These are phyloP conservation scores for Andrena trimmerana DNA, from an alignment of 2,888 invertebrate genomes.

Conservation along the genomic window DNA sequence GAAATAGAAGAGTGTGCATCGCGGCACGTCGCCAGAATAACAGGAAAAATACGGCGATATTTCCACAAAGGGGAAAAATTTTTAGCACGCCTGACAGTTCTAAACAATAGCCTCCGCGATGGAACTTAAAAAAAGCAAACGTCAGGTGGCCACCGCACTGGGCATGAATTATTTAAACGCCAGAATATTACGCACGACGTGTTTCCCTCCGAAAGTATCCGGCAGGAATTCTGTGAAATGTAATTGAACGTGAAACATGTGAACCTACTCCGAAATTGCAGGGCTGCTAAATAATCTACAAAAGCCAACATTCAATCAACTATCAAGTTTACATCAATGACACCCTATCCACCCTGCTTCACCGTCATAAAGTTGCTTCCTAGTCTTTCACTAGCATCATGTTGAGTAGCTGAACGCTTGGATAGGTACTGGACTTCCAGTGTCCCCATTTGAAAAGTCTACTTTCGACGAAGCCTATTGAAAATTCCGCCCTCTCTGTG, in stretches of 20 bases:
- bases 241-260: slow-evolving; percentile 13
- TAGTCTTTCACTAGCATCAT: no score
- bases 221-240: slow-evolving; percentile 40
- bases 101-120: slow-evolving; percentile 35
- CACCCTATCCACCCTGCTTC: no score
- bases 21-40: slow-evolving; percentile 10
- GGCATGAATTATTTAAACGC: slow-evolving; percentile 56
- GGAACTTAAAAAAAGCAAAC: slow-evolving; percentile 44
- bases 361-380: no score
- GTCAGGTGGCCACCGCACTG: slow-evolving; percentile 34
- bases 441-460: no score
- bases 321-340: not conserved
- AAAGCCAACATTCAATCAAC: not conserved
- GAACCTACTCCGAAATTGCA: not conserved
- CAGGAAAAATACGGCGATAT: slow-evolving; percentile 46
- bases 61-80: slow-evolving; percentile 42
- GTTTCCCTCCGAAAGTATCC: not conserved
- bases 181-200: slow-evolving; percentile 40
- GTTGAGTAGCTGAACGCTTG: no score
- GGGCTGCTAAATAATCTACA: not conserved
- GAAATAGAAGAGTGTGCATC: not conserved
- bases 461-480: not conserved
- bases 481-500: not conserved
- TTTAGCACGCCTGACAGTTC: slow-evolving; percentile 23
- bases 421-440: no score